Evolutionary conservation across 2,888 invertebrate genomes (phyloP).

Genomic region (Leptodirus hochenwartii): DNA sequence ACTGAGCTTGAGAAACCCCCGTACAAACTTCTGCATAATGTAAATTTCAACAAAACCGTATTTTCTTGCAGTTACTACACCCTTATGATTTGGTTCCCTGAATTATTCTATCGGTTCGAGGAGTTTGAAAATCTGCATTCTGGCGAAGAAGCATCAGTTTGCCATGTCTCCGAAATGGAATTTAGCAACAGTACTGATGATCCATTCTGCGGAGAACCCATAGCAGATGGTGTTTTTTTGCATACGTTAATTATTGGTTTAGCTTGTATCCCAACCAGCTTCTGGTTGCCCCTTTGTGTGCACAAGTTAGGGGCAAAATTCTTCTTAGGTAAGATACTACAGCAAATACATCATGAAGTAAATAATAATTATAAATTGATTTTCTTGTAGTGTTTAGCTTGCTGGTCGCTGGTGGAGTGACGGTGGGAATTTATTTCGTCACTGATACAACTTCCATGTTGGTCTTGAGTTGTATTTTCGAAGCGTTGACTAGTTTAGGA

Average conservation of each 20-base stretch:
- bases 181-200: slow-evolving; percentile 29
- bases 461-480: slow-evolving; percentile 58
- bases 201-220: slow-evolving; percentile 42
- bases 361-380: slow-evolving; percentile 1
- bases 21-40: too few relatives aligned
- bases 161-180: slow-evolving; percentile 54
- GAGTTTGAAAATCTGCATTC: slow-evolving; percentile 50
- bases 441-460: slow-evolving; percentile 51
- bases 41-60: too few relatives aligned
- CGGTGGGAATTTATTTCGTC: slow-evolving; percentile 58
- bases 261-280: slow-evolving; percentile 63
- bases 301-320: slow-evolving; percentile 66
- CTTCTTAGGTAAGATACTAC: slow-evolving; percentile 43
- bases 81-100: slow-evolving; percentile 84
- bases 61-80: slow-evolving; percentile 72
- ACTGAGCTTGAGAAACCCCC: too few relatives aligned
- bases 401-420: slow-evolving; percentile 50
- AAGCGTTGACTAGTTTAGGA: slow-evolving; percentile 60
- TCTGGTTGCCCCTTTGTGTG: slow-evolving; percentile 61
- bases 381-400: slow-evolving; percentile 49
- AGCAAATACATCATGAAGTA: background rate
- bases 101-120: slow-evolving; percentile 69
- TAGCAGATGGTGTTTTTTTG: slow-evolving; percentile 48
- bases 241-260: slow-evolving; percentile 65
- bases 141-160: slow-evolving; percentile 50